Conservation (phyloP, 2,888 invertebrate genomes). For the Keiferia lycopersicella region DNA sequence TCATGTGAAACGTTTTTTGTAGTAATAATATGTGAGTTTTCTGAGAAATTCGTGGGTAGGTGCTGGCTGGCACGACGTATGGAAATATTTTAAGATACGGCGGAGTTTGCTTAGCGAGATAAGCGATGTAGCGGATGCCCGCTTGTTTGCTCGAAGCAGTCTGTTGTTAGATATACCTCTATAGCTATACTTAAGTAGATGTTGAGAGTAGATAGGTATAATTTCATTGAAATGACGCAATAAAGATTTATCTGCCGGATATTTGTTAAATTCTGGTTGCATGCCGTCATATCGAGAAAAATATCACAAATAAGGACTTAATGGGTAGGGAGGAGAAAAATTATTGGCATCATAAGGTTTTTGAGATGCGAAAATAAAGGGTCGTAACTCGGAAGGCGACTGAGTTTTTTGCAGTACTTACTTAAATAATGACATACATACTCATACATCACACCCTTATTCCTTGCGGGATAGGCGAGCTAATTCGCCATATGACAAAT, state of each 20-base stretch:
- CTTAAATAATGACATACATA: no score
- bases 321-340: no score
- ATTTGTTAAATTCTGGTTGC: conserved; percentile 4
- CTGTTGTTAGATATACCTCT: conserved; percentile 27
- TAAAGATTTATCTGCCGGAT: conserved; percentile 1
- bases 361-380: no score
- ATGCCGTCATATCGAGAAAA: not conserved
- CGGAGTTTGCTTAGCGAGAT: conserved; percentile 68
- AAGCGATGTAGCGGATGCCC: conserved; percentile 69
- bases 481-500: no score
- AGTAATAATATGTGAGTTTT: conserved; percentile 34
- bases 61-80: conserved; percentile 51
- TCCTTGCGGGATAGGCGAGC: no score
- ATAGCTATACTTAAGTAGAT: not conserved
- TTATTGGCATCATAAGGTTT: no score
- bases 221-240: conserved; percentile 17
- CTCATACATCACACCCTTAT: no score
- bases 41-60: conserved; percentile 56
- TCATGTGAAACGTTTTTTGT: conserved; percentile 17
- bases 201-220: conserved; percentile 9
- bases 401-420: no score
- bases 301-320: no score
- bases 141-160: conserved; percentile 49
- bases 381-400: no score
- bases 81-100: conserved; percentile 76